A percentile compares a stretch with the other conserved stretches of the same genome.
Evolutionary conservation across 1,140 invertebrate species (phyloP).

Genomic region (Heliconius hewitsoni): DNA sequence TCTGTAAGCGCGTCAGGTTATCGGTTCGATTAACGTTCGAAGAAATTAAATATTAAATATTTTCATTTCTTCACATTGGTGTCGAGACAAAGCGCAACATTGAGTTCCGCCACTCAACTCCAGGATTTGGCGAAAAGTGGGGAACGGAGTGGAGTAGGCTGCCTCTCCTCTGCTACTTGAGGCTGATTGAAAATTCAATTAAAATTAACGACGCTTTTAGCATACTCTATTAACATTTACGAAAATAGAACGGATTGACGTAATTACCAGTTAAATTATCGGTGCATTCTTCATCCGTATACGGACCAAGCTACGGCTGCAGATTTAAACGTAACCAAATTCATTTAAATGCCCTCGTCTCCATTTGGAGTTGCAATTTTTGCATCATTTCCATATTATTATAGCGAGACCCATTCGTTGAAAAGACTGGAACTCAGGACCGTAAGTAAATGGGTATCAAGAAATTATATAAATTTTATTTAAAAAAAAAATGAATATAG

Average conservation of each 20-base stretch:
- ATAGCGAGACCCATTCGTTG: constrained; percentile 59
- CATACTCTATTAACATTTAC: not conserved
- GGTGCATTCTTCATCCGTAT: constrained; percentile 35
- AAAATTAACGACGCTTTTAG: constrained; percentile 9
- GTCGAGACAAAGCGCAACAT: no score
- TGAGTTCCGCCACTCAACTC: no score
- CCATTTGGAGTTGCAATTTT: constrained; percentile 58
- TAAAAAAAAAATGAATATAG: not conserved
- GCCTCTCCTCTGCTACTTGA: no score
- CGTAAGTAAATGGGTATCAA: constrained; percentile 46
- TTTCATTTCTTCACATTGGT: no score
- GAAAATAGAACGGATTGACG: constrained; percentile 37
- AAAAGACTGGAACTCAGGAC: constrained; percentile 60
- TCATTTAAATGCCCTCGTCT: constrained; percentile 60
- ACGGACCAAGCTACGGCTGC: constrained; percentile 44
- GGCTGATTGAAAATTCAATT: not conserved
- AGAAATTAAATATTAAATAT: no score
- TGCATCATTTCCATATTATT: constrained; percentile 67
- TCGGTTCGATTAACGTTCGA: no score
- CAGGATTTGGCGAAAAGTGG: no score
- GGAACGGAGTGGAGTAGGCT: no score
- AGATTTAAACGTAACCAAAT: constrained; percentile 63
- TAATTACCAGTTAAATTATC: constrained; percentile 41
- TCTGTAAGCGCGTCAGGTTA: no score
- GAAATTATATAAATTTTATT: not conserved